Percentiles rank a stretch among this genome's conserved stretches.
phyloP scores from a whole-genome alignment of 2,888 invertebrate species.

The Rhamphomyia laevipes region DNA sequence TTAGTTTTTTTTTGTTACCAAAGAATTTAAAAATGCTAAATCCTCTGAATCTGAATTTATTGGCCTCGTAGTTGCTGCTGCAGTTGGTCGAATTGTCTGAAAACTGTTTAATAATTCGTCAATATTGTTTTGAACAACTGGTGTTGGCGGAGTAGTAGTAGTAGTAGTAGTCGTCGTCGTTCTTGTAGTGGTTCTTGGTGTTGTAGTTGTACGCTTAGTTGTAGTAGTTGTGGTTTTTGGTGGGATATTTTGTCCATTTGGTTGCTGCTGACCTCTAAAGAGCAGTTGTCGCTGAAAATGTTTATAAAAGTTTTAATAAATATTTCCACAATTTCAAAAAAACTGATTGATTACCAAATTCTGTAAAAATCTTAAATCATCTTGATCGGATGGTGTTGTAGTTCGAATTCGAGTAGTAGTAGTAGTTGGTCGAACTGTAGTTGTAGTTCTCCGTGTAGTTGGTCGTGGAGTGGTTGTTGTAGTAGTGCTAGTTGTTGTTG shows the following conservation, averaged over 20 bases:
- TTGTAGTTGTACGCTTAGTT: background rate
- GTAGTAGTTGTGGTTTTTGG: background rate
- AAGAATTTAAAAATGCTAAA: constrained; percentile 46
- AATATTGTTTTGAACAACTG: constrained; percentile 22
- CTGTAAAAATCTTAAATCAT: constrained; percentile 46
- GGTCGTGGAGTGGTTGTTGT: constrained; percentile 1
- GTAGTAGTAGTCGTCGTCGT: constrained; percentile 22
- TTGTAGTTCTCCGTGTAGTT: constrained; percentile 3
- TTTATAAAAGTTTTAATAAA: background rate
- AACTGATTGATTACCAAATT: constrained; percentile 40
- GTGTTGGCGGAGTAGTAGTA: constrained; percentile 21
- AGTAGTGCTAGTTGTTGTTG: constrained; percentile 12
- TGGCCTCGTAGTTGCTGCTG: constrained; percentile 35
- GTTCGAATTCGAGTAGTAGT: constrained; percentile 32
- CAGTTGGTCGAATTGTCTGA: constrained; percentile 4
- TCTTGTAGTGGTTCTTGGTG: constrained; percentile 11
- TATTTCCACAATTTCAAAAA: background rate
- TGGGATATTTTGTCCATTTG: constrained; percentile 4
- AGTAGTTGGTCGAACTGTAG: constrained; percentile 20
- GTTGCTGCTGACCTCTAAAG: constrained; percentile 4
- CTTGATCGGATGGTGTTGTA: constrained; percentile 40
- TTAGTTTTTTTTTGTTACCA: constrained; percentile 39
- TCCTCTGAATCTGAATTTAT: constrained; percentile 45
- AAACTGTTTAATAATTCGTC: constrained; percentile 13
- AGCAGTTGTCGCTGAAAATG: background rate